A percentile compares a stretch with the other conserved stretches of the same genome.
These are phyloP conservation scores for Thaumetopoea pityocampa DNA, from an alignment of 1,140 invertebrate species.

Conservation along the genomic window DNA sequence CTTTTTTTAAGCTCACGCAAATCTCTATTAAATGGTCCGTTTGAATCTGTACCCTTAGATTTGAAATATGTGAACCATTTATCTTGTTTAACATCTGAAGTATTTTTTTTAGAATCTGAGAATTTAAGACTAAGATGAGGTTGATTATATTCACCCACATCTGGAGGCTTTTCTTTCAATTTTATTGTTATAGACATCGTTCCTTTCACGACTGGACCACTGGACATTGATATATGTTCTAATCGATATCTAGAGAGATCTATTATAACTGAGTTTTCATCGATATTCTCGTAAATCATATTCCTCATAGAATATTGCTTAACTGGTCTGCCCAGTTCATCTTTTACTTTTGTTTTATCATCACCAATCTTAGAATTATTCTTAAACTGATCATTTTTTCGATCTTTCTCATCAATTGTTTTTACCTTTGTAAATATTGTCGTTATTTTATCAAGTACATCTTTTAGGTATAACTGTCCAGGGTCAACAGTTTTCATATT, in stretches of 20 bases:
- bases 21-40: slow-evolving; percentile 20
- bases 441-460: slow-evolving; percentile 17
- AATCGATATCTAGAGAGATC: slow-evolving; percentile 44
- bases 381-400: background rate
- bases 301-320: slow-evolving; percentile 19
- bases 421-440: slow-evolving; percentile 17
- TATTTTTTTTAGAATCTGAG: slow-evolving; percentile 11
- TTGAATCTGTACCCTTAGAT: slow-evolving; percentile 10
- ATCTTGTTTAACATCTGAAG: slow-evolving; percentile 3
- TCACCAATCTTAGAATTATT: background rate
- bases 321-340: slow-evolving; percentile 22
- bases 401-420: slow-evolving; percentile 4
- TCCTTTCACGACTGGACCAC: slow-evolving; percentile 22
- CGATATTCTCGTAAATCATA: slow-evolving; percentile 19
- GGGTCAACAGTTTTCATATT: slow-evolving; percentile 9
- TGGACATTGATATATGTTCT: slow-evolving; percentile 39
- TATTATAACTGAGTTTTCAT: slow-evolving; percentile 36
- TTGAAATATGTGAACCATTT: slow-evolving; percentile 3
- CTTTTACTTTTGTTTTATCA: slow-evolving; percentile 15
- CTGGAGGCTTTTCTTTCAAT: slow-evolving; percentile 33
- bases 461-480: slow-evolving; percentile 17
- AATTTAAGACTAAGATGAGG: slow-evolving; percentile 30
- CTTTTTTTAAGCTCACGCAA: background rate
- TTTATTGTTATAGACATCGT: slow-evolving; percentile 35
- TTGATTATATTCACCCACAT: slow-evolving; percentile 19